Base-by-base conservation (phyloP, 2,113 vertebrate genomes). In the Tonatia bakeri region DNA sequence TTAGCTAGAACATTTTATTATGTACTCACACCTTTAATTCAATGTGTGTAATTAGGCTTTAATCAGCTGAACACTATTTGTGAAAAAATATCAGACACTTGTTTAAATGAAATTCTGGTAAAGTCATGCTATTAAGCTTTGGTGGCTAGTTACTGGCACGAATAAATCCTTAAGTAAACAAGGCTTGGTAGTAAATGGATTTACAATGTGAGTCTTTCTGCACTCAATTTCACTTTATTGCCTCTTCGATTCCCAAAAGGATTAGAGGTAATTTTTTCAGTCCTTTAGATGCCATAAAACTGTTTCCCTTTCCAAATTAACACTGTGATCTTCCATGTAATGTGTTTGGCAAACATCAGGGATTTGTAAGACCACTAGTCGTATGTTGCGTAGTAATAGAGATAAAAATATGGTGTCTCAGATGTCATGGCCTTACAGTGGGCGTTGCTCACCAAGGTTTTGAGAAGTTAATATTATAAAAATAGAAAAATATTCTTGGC, bases 171-270 rank as follows among this genome's bases (percentile, higher is more conserved):
- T 98, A 97, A 98, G 98, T 98, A 99, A 98, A 98, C 98, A 98
- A 98, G 98, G 96, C 97, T 98, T 96, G 97, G 94, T 98, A 98
- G 98, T 98, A 99, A 99, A 99, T 99, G 99, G 99, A 98, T 99
- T 98, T 99, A 98, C 98, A 98, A 98, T 98, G 98, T 98, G 98
- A 97, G 93, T 98, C 99, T 99, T 99, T 99, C 99, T 98, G 97
- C 98, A 98, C 98, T 99, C 98, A 98, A 98, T 99, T 99, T 98
- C 98, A 99, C 99, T 99, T 99, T 99, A 99, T 99, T 99, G 99
- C 99, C 98, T 99, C 99, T 98, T 98, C 98, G 98, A 99, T 99
- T 99, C 99, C 99, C 98, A 98, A 98, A 98, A 98, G 99, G 99
- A 99, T 99, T 99, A 99, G 98, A 98, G 99, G 99, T 99, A 99